These are phyloP conservation scores for Rhizoglyphus robini DNA, from an alignment of 1,140 invertebrate species.

Conservation along the genomic window DNA sequence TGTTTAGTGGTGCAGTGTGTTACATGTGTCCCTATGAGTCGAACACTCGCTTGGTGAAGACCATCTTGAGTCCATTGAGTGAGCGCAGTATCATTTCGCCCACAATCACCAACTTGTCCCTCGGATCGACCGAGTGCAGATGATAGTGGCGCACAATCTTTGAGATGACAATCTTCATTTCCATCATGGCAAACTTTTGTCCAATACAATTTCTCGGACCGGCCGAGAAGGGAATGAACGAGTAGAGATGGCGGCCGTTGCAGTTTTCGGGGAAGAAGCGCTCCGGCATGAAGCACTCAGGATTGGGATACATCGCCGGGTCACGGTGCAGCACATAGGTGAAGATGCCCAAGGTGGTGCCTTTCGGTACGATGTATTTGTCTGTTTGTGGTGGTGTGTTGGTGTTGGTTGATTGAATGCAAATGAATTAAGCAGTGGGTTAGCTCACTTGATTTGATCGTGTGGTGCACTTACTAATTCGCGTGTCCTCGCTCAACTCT, in stretches of 20 bases:
- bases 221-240: conserved; percentile 33
- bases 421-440: background rate
- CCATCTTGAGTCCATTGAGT: conserved; percentile 25
- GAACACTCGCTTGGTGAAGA: conserved; percentile 19
- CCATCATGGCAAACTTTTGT: conserved; percentile 44
- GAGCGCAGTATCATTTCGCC: conserved; percentile 29
- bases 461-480: conserved; percentile 15
- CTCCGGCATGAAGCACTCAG: conserved; percentile 59
- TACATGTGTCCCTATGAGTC: background rate
- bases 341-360: conserved; percentile 36
- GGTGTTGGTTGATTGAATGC: background rate
- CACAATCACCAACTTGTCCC: conserved; percentile 26
- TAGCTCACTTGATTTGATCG: background rate
- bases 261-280: conserved; percentile 48
- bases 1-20: background rate
- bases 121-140: conserved; percentile 24
- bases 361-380: conserved; percentile 32
- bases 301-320: conserved; percentile 49
- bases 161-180: conserved; percentile 39
- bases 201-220: conserved; percentile 36
- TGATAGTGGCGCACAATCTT: conserved; percentile 32
- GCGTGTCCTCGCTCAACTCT: conserved; percentile 16
- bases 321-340: conserved; percentile 48
- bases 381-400: too few species aligned
- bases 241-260: conserved; percentile 34